Evolutionary conservation across 2,113 vertebrate species (phyloP), one percentile per base, ranked within the genome.

Genomic region (Syngnathus typhle): DNA sequence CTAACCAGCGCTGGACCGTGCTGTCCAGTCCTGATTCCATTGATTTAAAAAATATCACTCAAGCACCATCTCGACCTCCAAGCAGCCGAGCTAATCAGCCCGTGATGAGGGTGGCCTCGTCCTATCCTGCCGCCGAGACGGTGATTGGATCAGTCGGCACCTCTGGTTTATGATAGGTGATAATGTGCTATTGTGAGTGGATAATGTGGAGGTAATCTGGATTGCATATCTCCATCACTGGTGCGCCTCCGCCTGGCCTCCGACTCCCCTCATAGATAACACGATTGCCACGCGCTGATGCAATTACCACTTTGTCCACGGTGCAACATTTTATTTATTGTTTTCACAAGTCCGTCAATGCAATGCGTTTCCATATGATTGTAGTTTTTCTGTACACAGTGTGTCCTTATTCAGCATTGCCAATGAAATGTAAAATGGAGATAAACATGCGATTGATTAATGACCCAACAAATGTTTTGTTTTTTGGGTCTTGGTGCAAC

Each of bases 121-220:
- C n/a, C 23, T 69, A 82, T 71, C 76, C 75, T 76, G 67, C 15
- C 27, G 70, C 77, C 80, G 71, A 76, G 77, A 61, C 60, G 16
- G 60, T 80, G 82, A 89, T 85, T 86, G 77, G 86, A 85, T 91
- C 84, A 85, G 87, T 85, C 70, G 82, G 77, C 84, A 87, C 86
- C 87, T 83, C 84, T 74, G 67, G 82, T 82, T 81, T 70, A 65
- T 84, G 84, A 88, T 85, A 82, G 79, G 82, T 79, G 83, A 88
- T 88, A 87, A 89, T 82, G 75, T 83, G 63, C 61, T 69, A 67
- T 71, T 82, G 72, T 78, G 84, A 89, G 87, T 88, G 77, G 88
- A 90, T 91, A 88, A 91, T 89, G 75, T 72, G 68, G 77, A 81
- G 79, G 79, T 87, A 88, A 90, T 89, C 88, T 84, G 84, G 79